Evolutionary conservation across 2,797 vertebrate genomes (phyloP).

Genomic region (Setipinna tenuifilis): DNA sequence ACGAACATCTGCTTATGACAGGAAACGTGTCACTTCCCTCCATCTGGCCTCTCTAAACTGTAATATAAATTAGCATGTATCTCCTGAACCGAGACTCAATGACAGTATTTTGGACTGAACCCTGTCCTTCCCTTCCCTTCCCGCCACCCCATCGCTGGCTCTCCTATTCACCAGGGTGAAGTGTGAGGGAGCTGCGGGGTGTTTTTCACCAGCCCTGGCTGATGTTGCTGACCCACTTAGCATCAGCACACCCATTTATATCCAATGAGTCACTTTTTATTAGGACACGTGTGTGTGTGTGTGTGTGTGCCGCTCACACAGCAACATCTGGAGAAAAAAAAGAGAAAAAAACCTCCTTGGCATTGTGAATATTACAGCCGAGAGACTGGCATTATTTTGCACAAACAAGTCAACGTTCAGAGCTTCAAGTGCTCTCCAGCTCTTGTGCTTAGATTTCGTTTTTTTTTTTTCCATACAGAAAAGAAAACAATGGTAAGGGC

Average conservation of each 20-base stretch:
- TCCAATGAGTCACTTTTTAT: conserved; percentile 34
- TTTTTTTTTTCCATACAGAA: too few relatives aligned
- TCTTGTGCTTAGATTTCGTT: too few relatives aligned
- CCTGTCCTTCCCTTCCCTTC: not conserved
- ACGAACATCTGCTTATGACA: not conserved
- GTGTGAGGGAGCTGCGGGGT: not conserved
- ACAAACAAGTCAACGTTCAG: too few relatives aligned
- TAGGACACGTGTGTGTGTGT: conserved; percentile 28
- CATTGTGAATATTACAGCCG: too few relatives aligned
- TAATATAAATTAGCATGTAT: conserved; percentile 5
- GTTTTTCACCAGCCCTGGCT: conserved; percentile 34
- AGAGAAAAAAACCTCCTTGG: not conserved
- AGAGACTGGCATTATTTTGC: too few relatives aligned
- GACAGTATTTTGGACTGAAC: conserved; percentile 13
- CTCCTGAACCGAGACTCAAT: not conserved
- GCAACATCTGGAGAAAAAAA: conserved; percentile 41
- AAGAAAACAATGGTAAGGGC: too few relatives aligned
- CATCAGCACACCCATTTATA: conserved; percentile 24
- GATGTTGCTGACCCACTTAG: conserved; percentile 25
- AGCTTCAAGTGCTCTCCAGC: too few relatives aligned
- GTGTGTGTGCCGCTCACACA: conserved; percentile 39
- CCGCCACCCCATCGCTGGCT: not conserved
- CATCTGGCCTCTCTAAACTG: conserved; percentile 21
- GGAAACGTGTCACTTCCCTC: not conserved
- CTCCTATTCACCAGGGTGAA: not conserved